A percentile compares a stretch with the other conserved stretches of the same genome.
Evolutionary conservation across 2,113 vertebrate species (phyloP).

Genomic region (Spermophilus dauricus): DNA sequence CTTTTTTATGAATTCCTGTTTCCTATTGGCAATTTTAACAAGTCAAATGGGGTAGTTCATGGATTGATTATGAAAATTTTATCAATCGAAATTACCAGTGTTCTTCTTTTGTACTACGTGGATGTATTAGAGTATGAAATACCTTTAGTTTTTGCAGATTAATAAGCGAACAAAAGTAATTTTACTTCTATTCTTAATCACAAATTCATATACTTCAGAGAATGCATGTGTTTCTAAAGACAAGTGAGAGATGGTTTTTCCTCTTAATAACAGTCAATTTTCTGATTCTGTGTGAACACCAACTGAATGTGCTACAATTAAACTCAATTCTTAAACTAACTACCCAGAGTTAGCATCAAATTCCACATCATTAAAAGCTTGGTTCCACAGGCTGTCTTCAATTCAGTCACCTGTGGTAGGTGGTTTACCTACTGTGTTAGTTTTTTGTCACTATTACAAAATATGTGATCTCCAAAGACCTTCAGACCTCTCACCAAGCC

Average conservation of each 20-base stretch:
- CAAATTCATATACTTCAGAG: constrained; percentile 25
- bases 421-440: background rate
- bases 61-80: background rate
- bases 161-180: constrained; percentile 44
- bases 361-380: background rate
- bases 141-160: constrained; percentile 32
- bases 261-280: background rate
- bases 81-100: constrained; percentile 1
- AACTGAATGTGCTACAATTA: background rate
- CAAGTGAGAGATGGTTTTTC: background rate
- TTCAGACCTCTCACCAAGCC: background rate
- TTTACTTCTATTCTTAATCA: constrained; percentile 35
- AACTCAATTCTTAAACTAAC: background rate
- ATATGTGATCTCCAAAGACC: background rate
- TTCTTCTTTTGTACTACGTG: background rate
- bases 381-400: background rate
- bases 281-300: background rate
- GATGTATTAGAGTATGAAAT: constrained; percentile 27
- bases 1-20: background rate
- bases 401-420: background rate
- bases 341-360: background rate
- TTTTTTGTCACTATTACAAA: background rate
- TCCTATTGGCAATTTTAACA: constrained; percentile 31
- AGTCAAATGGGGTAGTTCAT: background rate
- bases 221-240: background rate